Base-by-base conservation (phyloP, 2,888 invertebrate species). In the Acronicta alni region DNA sequence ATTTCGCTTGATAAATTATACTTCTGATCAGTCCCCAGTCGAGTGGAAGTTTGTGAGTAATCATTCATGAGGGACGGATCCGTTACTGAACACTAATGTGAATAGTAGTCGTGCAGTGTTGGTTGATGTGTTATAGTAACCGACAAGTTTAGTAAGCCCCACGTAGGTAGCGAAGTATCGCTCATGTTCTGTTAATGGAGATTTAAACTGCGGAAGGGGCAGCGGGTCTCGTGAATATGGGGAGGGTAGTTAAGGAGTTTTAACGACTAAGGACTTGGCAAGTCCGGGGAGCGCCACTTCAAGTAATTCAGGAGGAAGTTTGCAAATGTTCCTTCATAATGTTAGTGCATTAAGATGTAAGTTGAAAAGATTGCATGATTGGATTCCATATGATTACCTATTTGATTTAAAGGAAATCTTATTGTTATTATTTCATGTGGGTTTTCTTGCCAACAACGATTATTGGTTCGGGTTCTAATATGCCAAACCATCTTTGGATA, bases 221-320 rank as follows among this genome's bases (percentile, higher is more conserved):
- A 80, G 79, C 67, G 66, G 69, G 77, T 67, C 79, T 80, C 73
- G 66, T 82, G 84, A 85, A 86, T 84, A 84, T 83, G 82, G 81
- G 82, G 79, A 57, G 75, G 81, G 79, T 74, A 83, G 84, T 86
- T 88, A 80, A 78, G 79, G 57, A 86, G 85, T 88, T 89, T 86
- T 85, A 88, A 89, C 87, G 86, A 83, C 85, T 71, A 67, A 74
- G 75, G 79, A 82, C 84, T 87, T 87, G 81, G 81, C 69, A 62
- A 75, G 79, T 73, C 76, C 79, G 71, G 67, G 67, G 70, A 79
- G 76, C 67, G 64, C 62, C 57, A 70, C 74, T 74, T 69, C 67
- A 69, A 69, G 79, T 83, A 80, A 83, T 82, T 58, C 76, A 77
- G 71, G 67, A 66, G 52, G 70, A 76, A 82, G 68, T 83, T 83